Percentiles rank a stretch among this genome's conserved stretches.
Conservation (phyloP, 2,797 vertebrate species). For the Eulemur mongoz region DNA sequence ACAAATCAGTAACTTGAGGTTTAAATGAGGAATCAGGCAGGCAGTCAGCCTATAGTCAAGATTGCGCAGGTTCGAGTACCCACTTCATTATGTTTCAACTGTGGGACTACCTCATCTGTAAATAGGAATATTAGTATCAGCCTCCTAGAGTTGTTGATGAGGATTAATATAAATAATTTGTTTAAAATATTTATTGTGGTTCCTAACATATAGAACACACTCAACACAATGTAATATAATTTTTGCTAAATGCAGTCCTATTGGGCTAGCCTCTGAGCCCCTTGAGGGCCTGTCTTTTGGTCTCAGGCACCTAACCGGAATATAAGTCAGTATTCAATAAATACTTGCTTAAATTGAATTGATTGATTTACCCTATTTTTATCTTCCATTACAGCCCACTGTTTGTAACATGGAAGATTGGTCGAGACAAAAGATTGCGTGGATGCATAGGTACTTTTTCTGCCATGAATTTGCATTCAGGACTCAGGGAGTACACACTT, state of each 20-base stretch:
- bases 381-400: slow-evolving; percentile 91
- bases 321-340: slow-evolving; percentile 43
- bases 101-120: background rate
- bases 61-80: slow-evolving; percentile 18
- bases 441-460: slow-evolving; percentile 99
- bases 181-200: slow-evolving; percentile 38
- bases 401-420: slow-evolving; percentile 99
- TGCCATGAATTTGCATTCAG: slow-evolving; percentile 99
- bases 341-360: slow-evolving; percentile 63
- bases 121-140: slow-evolving; percentile 16
- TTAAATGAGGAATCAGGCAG: slow-evolving; percentile 29
- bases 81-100: slow-evolving; percentile 43
- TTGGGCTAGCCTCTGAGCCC: background rate
- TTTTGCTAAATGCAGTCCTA: slow-evolving; percentile 35
- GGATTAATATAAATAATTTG: background rate
- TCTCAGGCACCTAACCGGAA: slow-evolving; percentile 14
- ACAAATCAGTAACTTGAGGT: slow-evolving; percentile 26
- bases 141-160: slow-evolving; percentile 27
- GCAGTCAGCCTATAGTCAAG: background rate
- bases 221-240: background rate
- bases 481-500: slow-evolving; percentile 99
- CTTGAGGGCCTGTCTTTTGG: slow-evolving; percentile 20
- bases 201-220: background rate
- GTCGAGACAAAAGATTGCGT: slow-evolving; percentile 99
- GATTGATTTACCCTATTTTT: slow-evolving; percentile 73